Base-by-base conservation (phyloP, 53 echinoderm and acorn worm genomes). In the Echinometra lucunter region DNA sequence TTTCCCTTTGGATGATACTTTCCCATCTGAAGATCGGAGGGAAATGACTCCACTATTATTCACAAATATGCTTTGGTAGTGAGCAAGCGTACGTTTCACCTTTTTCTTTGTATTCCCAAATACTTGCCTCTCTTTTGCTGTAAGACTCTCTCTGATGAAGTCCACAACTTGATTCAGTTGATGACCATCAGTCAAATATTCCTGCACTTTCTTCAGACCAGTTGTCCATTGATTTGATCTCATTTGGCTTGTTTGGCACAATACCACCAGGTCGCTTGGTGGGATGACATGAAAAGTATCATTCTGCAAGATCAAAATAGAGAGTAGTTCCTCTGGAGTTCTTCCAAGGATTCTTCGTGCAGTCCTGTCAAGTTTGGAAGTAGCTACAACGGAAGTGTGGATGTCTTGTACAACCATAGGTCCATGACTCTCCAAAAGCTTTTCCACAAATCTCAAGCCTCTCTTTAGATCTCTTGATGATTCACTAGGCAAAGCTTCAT, bases 241-340 rank as follows among this genome's bases (percentile, higher is more conserved):
- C 91, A 91, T 44, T 66, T 91, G 91, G 3, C 18, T n/a, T 23
- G 91, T 91, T 7, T 66, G 11, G 45, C 38, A 13, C 30, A 91
- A 45, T 16, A 69, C 45, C n/a, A 91, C 45, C 16, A 91, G 18
- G 91, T 91, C 69, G 38, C 6, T 60, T 42, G 91, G 91, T 0
- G 91, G 91, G 28, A 91, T 91, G 69, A 91, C 66, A 45, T 91
- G 91, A 45, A 67, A 91, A 32, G 72, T 91, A 12, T 69, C 28
- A 3, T 69, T 66, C 44, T 66, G 58, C 32, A 45, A 69, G 17
- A 91, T 44, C 40, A 91, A 44, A 4, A 63, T 27, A 9, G 66
- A 45, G 63, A 66, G 66, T 53, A 91, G 37, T 21, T 60, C 91
- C 16, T 91, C 70, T 44, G 69, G 66, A 10, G 91, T 91, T 91